Percentiles rank a stretch among this genome's conserved stretches.
Conservation (phyloP, 1,140 invertebrate genomes). For the Plodia interpunctella region DNA sequence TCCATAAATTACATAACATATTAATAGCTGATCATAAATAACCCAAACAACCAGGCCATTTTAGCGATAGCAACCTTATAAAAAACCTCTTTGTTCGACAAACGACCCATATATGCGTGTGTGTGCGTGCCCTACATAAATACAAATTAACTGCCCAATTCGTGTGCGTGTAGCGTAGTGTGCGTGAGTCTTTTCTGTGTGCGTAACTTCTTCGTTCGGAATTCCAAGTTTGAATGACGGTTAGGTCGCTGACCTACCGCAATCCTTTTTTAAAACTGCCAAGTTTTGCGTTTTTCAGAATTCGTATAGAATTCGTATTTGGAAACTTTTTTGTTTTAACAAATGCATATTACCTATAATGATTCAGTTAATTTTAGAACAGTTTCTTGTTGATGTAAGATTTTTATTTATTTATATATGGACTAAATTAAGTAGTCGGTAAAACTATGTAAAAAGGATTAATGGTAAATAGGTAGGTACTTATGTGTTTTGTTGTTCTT, state of each 20-base stretch:
- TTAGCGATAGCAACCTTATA: constrained; percentile 12
- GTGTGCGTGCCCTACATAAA: constrained; percentile 9
- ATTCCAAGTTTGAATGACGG: constrained; percentile 70
- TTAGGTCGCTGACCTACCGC: constrained; percentile 66
- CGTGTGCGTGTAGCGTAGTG: constrained; percentile 43
- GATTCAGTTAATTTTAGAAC: not conserved
- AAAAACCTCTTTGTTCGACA: constrained; percentile 46
- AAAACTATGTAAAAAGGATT: too few species aligned
- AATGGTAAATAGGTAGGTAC: too few species aligned
- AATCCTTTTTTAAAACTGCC: constrained; percentile 38
- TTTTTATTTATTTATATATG: too few species aligned
- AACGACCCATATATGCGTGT: constrained; percentile 52
- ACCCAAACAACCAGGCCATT: constrained; percentile 12
- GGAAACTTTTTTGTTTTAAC: not conserved
- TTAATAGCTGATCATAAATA: constrained; percentile 11
- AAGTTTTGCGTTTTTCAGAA: not conserved
- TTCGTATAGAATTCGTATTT: not conserved
- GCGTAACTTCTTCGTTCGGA: constrained; percentile 63
- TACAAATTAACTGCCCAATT: constrained; percentile 12
- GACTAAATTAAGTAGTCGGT: too few species aligned
- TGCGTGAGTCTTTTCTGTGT: constrained; percentile 33
- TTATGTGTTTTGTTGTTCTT: too few species aligned
- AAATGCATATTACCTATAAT: not conserved
- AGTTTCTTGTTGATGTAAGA: not conserved
- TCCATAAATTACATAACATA: not conserved